Conservation (phyloP, 2,113 vertebrate species). For the Hepsetus odoe region DNA sequence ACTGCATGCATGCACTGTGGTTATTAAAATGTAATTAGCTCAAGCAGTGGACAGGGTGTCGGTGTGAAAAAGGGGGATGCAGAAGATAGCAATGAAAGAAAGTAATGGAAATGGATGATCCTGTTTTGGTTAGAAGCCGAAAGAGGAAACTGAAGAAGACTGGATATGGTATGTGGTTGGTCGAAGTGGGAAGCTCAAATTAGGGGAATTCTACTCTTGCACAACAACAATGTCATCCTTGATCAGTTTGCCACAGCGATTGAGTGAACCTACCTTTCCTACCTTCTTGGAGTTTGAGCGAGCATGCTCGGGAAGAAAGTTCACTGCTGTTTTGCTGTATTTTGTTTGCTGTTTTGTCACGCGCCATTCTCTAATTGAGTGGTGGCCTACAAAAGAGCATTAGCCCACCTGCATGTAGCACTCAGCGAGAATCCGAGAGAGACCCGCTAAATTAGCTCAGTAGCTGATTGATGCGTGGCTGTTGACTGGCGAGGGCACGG, state of each 20-base stretch:
- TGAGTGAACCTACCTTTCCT: conserved; percentile 4
- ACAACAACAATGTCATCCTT: neutral
- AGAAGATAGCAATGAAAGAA: too few relatives aligned
- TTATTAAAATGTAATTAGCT: neutral
- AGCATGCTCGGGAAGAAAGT: conserved; percentile 16
- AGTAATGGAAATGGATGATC: too few relatives aligned
- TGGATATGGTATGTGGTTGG: too few relatives aligned
- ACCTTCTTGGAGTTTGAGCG: conserved; percentile 27
- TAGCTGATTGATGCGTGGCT: conserved; percentile 60
- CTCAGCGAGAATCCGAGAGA: conserved; percentile 53
- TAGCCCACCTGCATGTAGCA: conserved; percentile 56
- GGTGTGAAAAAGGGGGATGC: too few relatives aligned
- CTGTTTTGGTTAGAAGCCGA: too few relatives aligned
- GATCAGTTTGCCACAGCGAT: conserved; percentile 12
- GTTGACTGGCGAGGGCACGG: conserved; percentile 60
- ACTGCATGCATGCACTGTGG: neutral
- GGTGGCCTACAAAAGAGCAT: conserved; percentile 54
- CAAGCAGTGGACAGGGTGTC: too few relatives aligned
- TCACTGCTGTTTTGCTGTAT: conserved; percentile 34
- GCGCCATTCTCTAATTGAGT: conserved; percentile 55
- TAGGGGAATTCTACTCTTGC: neutral
- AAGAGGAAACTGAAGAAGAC: neutral
- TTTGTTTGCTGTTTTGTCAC: conserved; percentile 50
- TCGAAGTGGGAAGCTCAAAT: neutral
- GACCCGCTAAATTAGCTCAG: conserved; percentile 61